These are phyloP conservation scores for Canis aureus DNA, from an alignment of 2,113 vertebrate species.

Conservation along the genomic window DNA sequence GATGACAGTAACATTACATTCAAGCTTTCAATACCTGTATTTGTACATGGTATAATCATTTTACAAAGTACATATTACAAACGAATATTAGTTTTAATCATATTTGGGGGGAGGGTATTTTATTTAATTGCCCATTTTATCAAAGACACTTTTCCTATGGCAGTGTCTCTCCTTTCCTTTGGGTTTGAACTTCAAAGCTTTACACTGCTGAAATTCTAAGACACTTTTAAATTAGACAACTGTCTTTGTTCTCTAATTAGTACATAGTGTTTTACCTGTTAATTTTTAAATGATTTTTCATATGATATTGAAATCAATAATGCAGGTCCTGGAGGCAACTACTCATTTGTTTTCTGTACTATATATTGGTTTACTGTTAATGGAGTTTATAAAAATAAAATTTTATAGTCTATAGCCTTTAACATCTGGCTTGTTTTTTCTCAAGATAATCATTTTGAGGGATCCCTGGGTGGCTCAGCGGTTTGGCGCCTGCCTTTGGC, in stretches of 20 bases:
- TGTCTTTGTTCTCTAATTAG: background rate
- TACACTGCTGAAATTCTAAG: background rate
- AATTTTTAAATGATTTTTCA: background rate
- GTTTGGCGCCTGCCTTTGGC: too few species aligned
- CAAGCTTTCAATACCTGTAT: background rate
- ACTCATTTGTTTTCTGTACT: background rate
- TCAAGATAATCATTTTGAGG: background rate
- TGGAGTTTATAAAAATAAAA: background rate
- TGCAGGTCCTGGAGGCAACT: background rate
- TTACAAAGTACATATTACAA: background rate
- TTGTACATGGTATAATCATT: background rate
- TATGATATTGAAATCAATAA: slow-evolving; percentile 14
- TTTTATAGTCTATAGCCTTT: background rate
- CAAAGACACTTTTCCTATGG: background rate
- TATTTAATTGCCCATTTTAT: background rate
- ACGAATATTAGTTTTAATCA: slow-evolving; percentile 16
- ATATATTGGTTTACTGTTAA: background rate
- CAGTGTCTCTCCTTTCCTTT: background rate
- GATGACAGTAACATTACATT: background rate
- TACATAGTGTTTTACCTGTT: background rate
- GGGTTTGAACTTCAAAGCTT: background rate
- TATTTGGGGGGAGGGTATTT: background rate
- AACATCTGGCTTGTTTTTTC: background rate
- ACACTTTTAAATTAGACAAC: background rate
- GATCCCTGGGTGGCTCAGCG: too few species aligned